A percentile compares a stretch with the other conserved stretches of the same genome.
Conservation (phyloP, 2,888 invertebrate genomes). For the Eudemis profundana region DNA sequence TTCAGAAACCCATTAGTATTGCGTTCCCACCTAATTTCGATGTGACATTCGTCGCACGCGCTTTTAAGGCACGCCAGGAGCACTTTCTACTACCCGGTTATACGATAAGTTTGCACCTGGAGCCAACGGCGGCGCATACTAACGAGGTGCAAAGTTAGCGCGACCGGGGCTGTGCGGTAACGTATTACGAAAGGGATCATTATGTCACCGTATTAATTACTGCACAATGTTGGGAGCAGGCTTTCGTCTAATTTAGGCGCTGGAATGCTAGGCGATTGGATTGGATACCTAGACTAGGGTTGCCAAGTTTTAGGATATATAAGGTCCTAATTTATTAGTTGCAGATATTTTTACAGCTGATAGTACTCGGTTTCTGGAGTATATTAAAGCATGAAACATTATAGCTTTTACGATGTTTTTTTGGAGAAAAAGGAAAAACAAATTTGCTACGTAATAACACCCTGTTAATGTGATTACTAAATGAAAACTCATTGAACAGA, state of each 20-base stretch:
- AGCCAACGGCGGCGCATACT: constrained; percentile 5
- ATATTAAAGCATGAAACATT: too few relatives aligned
- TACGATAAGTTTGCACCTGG: neutral
- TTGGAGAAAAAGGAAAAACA: too few relatives aligned
- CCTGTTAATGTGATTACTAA: neutral
- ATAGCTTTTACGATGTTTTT: too few relatives aligned
- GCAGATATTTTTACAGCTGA: too few relatives aligned
- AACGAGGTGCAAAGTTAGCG: constrained; percentile 46
- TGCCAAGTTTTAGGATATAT: too few relatives aligned
- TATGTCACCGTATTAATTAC: constrained; percentile 81
- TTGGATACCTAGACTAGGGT: neutral
- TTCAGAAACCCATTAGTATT: constrained; percentile 13
- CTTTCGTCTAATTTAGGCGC: constrained; percentile 32
- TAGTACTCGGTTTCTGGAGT: too few relatives aligned
- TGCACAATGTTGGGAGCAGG: constrained; percentile 42
- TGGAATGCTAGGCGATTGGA: constrained; percentile 22
- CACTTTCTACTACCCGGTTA: neutral
- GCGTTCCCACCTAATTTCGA: constrained; percentile 18
- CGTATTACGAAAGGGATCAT: constrained; percentile 76
- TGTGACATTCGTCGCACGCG: neutral
- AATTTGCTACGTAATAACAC: too few relatives aligned
- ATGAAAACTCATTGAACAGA: too few relatives aligned
- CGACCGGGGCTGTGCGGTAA: constrained; percentile 80
- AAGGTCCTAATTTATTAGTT: too few relatives aligned
- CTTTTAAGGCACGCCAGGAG: neutral